Percentiles rank a stretch among this genome's conserved stretches.
Conservation (phyloP, 2,113 vertebrate genomes). For the Hippocampus mohnikei region DNA sequence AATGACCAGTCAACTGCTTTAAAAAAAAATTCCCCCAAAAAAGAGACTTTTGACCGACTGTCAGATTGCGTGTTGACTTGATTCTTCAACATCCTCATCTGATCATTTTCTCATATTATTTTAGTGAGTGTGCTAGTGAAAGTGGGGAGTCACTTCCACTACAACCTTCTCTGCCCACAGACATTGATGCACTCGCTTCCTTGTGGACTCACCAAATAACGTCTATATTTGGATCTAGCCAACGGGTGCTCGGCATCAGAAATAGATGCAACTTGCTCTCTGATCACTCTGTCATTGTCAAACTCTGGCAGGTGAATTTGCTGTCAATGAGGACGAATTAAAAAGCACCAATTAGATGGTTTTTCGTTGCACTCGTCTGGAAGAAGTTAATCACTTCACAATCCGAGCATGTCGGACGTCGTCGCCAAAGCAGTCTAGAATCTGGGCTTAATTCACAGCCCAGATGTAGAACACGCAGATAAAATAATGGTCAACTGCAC, state of each 20-base stretch:
- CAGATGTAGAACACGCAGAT: slow-evolving; percentile 36
- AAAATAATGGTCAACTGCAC: slow-evolving; percentile 27
- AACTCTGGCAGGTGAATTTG: not conserved
- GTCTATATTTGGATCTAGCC: slow-evolving; percentile 49
- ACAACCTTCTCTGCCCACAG: slow-evolving; percentile 20
- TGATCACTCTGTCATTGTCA: not conserved
- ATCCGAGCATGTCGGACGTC: slow-evolving; percentile 5
- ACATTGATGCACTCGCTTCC: slow-evolving; percentile 27
- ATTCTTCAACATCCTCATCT: not conserved
- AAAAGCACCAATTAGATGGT: not conserved
- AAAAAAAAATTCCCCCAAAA: too few species aligned
- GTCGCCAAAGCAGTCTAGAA: slow-evolving; percentile 45
- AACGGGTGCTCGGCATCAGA: not conserved
- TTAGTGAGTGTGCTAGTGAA: slow-evolving; percentile 21
- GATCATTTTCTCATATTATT: not conserved
- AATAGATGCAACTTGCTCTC: not conserved
- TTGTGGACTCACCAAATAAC: slow-evolving; percentile 28
- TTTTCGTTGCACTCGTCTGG: not conserved
- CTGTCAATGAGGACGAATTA: not conserved
- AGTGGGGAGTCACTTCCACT: slow-evolving; percentile 10
- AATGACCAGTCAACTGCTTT: too few species aligned
- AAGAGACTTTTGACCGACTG: too few species aligned
- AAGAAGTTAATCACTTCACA: slow-evolving; percentile 4
- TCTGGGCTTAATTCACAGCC: slow-evolving; percentile 34
- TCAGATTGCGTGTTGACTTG: too few species aligned